A percentile compares a stretch with the other conserved stretches of the same genome.
phyloP scores from a whole-genome alignment of 2,888 invertebrate species.

The Drosophila hamatofila region DNA sequence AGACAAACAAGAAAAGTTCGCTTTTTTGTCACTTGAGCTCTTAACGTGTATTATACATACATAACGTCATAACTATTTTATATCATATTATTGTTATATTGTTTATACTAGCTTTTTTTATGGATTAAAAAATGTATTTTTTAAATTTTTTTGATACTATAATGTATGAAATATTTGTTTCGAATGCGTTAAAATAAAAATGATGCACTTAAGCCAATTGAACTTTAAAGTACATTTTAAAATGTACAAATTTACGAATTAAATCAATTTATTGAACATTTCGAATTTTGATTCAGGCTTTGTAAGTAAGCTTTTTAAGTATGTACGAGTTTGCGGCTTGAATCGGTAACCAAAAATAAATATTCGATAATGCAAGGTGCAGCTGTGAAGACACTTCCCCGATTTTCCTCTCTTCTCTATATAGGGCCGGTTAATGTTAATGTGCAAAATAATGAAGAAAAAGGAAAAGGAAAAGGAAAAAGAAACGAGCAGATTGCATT shows the following conservation, averaged over 20 bases:
- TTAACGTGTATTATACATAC: no score
- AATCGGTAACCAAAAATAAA: conserved; percentile 43
- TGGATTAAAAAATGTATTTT: background rate
- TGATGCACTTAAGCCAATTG: conserved; percentile 36
- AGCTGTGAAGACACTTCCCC: conserved; percentile 34
- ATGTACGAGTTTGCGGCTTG: conserved; percentile 54
- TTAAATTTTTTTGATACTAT: background rate
- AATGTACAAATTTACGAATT: conserved; percentile 45
- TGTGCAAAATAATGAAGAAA: background rate
- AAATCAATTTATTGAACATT: conserved; percentile 52
- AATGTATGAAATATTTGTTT: background rate
- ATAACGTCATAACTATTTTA: no score
- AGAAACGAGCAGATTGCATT: conserved; percentile 1
- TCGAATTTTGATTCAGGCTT: conserved; percentile 21
- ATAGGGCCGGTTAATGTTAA: background rate
- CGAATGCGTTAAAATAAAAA: conserved; percentile 16
- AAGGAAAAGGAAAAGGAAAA: background rate
- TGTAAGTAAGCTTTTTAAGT: no score
- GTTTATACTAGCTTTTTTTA: background rate
- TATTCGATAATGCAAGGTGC: conserved; percentile 44
- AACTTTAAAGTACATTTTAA: conserved; percentile 28
- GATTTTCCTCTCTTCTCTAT: background rate
- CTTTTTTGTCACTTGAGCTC: no score
- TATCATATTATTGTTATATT: no score
- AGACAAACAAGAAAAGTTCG: no score